Percentiles rank a stretch among this genome's conserved stretches.
These are phyloP conservation scores for Amphimallon solstitiale DNA, from an alignment of 2,888 invertebrate genomes.

Conservation along the genomic window DNA sequence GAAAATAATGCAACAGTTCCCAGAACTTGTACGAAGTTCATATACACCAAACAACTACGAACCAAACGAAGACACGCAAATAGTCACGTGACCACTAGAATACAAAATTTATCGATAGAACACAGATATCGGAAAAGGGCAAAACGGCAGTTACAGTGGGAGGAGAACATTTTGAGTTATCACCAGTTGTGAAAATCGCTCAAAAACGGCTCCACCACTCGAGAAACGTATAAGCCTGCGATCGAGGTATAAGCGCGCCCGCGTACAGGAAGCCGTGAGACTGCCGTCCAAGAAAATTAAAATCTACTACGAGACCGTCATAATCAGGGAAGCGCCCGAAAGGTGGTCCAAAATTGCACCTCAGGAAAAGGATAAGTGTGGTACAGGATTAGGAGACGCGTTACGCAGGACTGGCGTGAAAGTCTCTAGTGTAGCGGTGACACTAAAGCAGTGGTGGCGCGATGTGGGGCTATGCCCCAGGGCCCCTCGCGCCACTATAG, in stretches of 20 bases:
- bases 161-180: too few relatives aligned
- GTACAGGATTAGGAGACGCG: conserved; percentile 45
- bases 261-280: conserved; percentile 1
- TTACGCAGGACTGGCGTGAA: conserved; percentile 54
- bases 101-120: neutral
- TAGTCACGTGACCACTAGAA: too few relatives aligned
- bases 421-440: conserved; percentile 62
- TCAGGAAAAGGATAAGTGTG: conserved; percentile 38
- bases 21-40: too few relatives aligned
- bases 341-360: conserved; percentile 36
- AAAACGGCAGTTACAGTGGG: neutral
- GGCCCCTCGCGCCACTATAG: conserved; percentile 58
- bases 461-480: conserved; percentile 65
- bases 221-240: neutral
- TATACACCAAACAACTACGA: too few relatives aligned
- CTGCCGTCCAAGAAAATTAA: conserved; percentile 25
- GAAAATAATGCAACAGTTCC: too few relatives aligned
- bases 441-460: conserved; percentile 64
- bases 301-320: conserved; percentile 5
- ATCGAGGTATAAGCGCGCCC: conserved; percentile 14
- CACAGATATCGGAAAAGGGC: neutral
- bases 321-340: neutral
- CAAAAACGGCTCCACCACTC: conserved; percentile 37
- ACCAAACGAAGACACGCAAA: too few relatives aligned
- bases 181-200: neutral